Conservation (phyloP, 2,797 vertebrate genomes). For the Halcyon chelicuti region DNA sequence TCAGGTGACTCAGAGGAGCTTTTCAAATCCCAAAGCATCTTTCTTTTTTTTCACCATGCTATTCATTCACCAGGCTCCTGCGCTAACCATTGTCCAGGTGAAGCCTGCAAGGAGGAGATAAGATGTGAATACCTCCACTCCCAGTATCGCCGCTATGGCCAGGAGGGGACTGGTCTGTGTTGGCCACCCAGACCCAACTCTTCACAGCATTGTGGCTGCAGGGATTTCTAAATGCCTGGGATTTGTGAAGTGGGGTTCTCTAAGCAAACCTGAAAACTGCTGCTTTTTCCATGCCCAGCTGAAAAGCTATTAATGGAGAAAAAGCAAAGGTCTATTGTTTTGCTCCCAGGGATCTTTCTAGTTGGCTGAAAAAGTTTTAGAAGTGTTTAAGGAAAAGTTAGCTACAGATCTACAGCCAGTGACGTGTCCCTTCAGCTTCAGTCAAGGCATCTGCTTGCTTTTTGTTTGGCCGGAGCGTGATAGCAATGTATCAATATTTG, state of each 20-base stretch:
- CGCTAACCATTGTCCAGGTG: neutral
- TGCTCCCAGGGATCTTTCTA: neutral
- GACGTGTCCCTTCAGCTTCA: neutral
- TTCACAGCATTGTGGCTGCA: neutral
- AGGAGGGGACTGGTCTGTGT: neutral
- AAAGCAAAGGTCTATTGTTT: neutral
- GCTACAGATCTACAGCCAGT: neutral
- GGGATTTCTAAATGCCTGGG: neutral
- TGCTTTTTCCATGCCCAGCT: neutral
- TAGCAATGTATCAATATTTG: neutral
- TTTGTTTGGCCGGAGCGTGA: neutral
- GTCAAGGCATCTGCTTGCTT: neutral
- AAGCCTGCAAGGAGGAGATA: neutral
- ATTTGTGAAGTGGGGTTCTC: neutral
- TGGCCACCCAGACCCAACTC: fast-evolving
- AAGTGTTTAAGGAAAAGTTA: neutral
- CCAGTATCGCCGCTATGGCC: neutral
- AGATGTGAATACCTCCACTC: neutral
- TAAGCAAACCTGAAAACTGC: neutral
- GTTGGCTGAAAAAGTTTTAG: neutral
- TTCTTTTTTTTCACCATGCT: neutral
- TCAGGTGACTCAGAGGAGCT: neutral
- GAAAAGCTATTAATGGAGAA: neutral
- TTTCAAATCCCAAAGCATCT: neutral
- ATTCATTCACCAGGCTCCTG: neutral